Evolutionary conservation across 1,140 invertebrate species (phyloP).

Genomic region (Magallana gigas): DNA sequence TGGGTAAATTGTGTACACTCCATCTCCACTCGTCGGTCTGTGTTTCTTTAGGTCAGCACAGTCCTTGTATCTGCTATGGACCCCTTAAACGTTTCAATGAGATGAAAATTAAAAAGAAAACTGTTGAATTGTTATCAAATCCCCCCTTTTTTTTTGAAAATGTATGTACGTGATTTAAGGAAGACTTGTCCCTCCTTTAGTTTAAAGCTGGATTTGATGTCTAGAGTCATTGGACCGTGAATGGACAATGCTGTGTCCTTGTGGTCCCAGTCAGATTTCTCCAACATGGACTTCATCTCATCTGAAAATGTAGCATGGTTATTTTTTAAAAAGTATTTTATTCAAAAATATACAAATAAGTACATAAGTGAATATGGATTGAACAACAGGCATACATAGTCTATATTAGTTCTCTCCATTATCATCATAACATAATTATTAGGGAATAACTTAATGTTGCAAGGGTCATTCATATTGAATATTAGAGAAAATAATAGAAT

Average conservation of each 20-base stretch:
- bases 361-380: background rate
- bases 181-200: background rate
- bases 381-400: too few relatives aligned
- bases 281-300: background rate
- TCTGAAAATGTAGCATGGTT: background rate
- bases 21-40: background rate
- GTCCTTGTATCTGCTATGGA: background rate
- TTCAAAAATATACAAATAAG: background rate
- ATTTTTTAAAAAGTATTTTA: too few relatives aligned
- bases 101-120: background rate
- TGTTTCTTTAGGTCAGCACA: background rate
- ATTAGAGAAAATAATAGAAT: too few relatives aligned
- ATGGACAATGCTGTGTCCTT: background rate
- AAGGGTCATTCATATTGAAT: too few relatives aligned
- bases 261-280: background rate
- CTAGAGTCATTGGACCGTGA: background rate
- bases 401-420: too few relatives aligned
- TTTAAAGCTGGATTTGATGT: background rate
- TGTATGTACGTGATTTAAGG: background rate
- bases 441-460: too few relatives aligned
- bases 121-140: background rate
- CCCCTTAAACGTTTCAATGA: background rate
- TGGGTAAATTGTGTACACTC: constrained; percentile 18
- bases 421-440: too few relatives aligned
- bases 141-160: background rate